A percentile compares a stretch with the other conserved stretches of the same genome.
phyloP scores from a whole-genome alignment of 2,113 vertebrate genomes.

The Gymnobelideus leadbeateri region DNA sequence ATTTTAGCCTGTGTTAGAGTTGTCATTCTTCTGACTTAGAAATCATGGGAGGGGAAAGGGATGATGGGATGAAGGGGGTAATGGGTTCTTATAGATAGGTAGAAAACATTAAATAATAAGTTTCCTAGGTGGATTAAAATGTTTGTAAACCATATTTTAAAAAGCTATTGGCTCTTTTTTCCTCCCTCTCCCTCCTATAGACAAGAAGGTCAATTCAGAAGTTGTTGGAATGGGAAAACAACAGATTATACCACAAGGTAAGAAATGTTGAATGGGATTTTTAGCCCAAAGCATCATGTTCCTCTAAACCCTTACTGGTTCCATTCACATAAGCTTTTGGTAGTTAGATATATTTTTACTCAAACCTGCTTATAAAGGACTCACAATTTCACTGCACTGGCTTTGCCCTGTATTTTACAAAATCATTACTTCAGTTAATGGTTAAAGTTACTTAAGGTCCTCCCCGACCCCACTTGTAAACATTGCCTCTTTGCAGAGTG shows the following conservation, averaged over 20 bases:
- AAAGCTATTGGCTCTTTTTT: constrained; percentile 75
- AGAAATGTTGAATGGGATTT: constrained; percentile 63
- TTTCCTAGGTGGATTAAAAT: constrained; percentile 22
- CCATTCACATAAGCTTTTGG: constrained; percentile 77
- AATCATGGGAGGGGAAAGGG: constrained; percentile 18
- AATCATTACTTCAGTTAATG: constrained; percentile 79
- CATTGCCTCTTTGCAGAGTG: constrained; percentile 91
- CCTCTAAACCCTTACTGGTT: constrained; percentile 75
- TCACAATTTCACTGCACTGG: constrained; percentile 82
- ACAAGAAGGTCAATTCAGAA: constrained; percentile 98
- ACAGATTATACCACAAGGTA: constrained; percentile 99
- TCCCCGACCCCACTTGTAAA: constrained; percentile 88
- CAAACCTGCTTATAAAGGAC: constrained; percentile 82
- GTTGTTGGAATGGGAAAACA: constrained; percentile 99
- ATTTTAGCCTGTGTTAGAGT: constrained; percentile 1
- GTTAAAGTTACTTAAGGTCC: constrained; percentile 79
- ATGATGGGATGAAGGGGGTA: constrained; percentile 29
- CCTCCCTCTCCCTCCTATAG: constrained; percentile 81
- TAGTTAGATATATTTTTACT: constrained; percentile 80
- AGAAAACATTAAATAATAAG: constrained; percentile 49
- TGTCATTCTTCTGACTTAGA: constrained; percentile 45
- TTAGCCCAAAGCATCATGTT: not conserved
- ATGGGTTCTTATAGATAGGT: constrained; percentile 47
- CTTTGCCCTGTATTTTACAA: constrained; percentile 88
- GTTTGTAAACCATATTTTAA: constrained; percentile 70